Conservation (phyloP, 2,888 invertebrate genomes). For the Andrena haemorrhoa region DNA sequence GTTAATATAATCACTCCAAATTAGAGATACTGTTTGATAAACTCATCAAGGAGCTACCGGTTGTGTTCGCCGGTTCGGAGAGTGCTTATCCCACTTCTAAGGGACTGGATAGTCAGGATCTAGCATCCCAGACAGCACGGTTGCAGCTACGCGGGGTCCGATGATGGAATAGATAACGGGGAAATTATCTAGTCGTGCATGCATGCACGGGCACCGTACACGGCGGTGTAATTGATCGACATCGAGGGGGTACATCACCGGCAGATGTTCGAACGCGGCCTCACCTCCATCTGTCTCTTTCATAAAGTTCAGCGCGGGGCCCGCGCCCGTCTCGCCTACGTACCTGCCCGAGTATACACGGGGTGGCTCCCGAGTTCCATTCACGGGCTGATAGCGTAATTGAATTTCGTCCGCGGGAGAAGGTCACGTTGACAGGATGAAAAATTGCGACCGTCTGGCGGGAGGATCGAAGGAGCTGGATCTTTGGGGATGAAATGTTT, state of each 20-base stretch:
- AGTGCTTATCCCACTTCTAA: constrained; percentile 3
- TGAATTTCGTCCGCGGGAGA: constrained; percentile 34
- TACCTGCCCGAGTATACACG: constrained; percentile 53
- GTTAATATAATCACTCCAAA: not conserved
- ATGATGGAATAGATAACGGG: constrained; percentile 53
- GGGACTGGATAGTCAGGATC: constrained; percentile 8
- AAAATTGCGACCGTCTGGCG: constrained; percentile 13
- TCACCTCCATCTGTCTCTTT: constrained; percentile 80
- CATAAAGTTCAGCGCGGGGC: constrained; percentile 68
- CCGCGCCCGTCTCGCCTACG: constrained; percentile 43
- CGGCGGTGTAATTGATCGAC: constrained; percentile 78
- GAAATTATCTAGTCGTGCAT: constrained; percentile 51
- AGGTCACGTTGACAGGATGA: constrained; percentile 40
- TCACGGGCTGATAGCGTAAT: constrained; percentile 39
- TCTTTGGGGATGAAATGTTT: constrained; percentile 1
- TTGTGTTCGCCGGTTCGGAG: not conserved
- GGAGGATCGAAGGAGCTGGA: not conserved
- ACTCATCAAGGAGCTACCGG: constrained; percentile 1
- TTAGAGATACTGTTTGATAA: not conserved
- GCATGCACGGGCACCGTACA: constrained; percentile 46
- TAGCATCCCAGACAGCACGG: constrained; percentile 25
- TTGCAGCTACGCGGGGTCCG: constrained; percentile 34
- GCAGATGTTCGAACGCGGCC: constrained; percentile 80
- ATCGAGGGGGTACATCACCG: constrained; percentile 79
- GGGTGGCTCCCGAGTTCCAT: constrained; percentile 49